Evolutionary conservation across 2,888 invertebrate species (phyloP).

Genomic region (Catocala fraxini): DNA sequence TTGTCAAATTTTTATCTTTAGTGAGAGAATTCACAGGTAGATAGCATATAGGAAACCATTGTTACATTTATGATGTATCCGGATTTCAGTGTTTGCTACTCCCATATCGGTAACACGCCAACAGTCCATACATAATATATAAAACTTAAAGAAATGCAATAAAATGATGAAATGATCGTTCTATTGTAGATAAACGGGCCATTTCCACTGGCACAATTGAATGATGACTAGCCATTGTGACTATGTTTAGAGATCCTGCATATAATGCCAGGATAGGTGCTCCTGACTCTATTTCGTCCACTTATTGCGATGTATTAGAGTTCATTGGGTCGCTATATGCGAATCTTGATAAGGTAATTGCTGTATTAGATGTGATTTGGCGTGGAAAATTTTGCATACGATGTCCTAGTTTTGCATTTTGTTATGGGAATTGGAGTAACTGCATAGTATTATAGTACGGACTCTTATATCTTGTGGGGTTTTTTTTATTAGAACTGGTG

Average conservation of each 20-base stretch:
- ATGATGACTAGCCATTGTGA: conserved; percentile 84
- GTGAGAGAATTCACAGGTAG: too few relatives aligned
- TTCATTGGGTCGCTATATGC: conserved; percentile 78
- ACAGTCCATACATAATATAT: conserved; percentile 74
- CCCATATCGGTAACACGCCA: conserved; percentile 34
- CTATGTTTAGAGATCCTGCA: conserved; percentile 87
- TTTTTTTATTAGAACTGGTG: too few relatives aligned
- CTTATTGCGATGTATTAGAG: conserved; percentile 75
- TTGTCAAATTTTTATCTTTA: too few relatives aligned
- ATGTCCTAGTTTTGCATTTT: not conserved
- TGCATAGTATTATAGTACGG: too few relatives aligned
- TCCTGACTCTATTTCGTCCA: conserved; percentile 67
- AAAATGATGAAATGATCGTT: conserved; percentile 67
- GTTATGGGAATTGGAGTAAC: too few relatives aligned
- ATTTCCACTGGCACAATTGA: conserved; percentile 84
- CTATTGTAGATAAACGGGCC: conserved; percentile 82
- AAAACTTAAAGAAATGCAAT: conserved; percentile 85
- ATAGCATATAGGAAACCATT: too few relatives aligned
- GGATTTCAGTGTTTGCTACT: conserved; percentile 1
- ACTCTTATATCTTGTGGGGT: too few relatives aligned
- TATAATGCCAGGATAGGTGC: conserved; percentile 79
- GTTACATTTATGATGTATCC: too few relatives aligned
- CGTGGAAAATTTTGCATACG: conserved; percentile 58
- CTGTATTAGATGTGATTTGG: conserved; percentile 54
- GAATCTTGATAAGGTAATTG: conserved; percentile 68